Evolutionary conservation across 1,140 invertebrate genomes (phyloP), one percentile per base, ranked within the genome.

Genomic region (Odontomachus brunneus): DNA sequence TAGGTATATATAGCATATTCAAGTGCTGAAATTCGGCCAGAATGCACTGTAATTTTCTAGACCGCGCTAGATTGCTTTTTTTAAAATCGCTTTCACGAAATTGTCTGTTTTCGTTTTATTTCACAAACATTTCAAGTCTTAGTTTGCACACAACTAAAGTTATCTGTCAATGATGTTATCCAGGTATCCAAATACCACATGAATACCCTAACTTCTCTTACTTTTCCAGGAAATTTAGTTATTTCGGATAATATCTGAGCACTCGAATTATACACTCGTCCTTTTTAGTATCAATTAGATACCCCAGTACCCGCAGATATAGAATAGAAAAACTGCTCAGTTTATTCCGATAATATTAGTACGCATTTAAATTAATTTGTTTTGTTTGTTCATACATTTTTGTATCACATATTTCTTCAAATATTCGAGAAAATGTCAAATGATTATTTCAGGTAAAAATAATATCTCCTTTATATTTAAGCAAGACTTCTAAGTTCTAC

Each of bases 11-110:
- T 57, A 62, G 49, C 24, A 75, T n/a, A 44, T 63, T 44, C 59
- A 24, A 17, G 33, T 57, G 71, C 57, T 14, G 15, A 22, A 53
- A 80, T 80, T 80, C 75, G 33, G 44, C 33, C 57, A 44, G 38
- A 48, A n/a, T 29, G 24, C 66, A 51, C 29, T 15, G 22, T 66
- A 76, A 76, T 76, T 19, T 76, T 38, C 62, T 38, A 66, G 15
- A 66, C 26, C 19, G 38, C 9, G 29, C 19, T 38, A 24, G 53
- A 22, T 53, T 15, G 12, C 65, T 76, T n/a, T 66, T 66, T n/a
- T 66, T 44, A 7, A 76, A 66, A 38, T 59, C 19, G 19, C 12
- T 80, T 80, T 80, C 44, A 17, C 14, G 59, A 80, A 71, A 80
- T 71, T 71, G 14, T 22, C 15, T n/a, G 22, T 80, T 38, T 66